A percentile compares a stretch with the other conserved stretches of the same genome.
Conservation (phyloP, 1,140 invertebrate genomes). For the Panagrolaimus sp. region DNA sequence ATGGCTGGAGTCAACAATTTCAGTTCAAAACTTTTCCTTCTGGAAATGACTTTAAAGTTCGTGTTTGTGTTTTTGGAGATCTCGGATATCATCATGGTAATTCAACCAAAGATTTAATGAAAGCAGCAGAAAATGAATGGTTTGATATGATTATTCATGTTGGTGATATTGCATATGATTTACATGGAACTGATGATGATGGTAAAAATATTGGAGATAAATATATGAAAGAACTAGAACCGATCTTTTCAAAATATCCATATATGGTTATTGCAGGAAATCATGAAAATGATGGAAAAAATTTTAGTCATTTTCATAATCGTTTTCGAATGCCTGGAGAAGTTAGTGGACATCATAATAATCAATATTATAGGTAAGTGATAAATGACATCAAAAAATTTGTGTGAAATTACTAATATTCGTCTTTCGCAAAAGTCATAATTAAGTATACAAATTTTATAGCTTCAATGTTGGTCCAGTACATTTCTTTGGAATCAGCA, state of each 20-base stretch:
- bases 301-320: constrained; percentile 51
- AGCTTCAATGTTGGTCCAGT: constrained; percentile 75
- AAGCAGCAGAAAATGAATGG: constrained; percentile 24
- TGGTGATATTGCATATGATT: constrained; percentile 59
- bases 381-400: no score
- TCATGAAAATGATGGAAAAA: constrained; percentile 57
- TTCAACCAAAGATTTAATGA: constrained; percentile 24
- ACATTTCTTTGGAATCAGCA: constrained; percentile 82
- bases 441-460: constrained; percentile 36
- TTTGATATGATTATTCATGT: constrained; percentile 26
- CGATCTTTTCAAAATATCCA: constrained; percentile 56
- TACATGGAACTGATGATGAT: constrained; percentile 48
- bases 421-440: not conserved
- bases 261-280: constrained; percentile 61
- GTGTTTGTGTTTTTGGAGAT: constrained; percentile 43
- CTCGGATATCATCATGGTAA: constrained; percentile 35
- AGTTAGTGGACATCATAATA: constrained; percentile 38
- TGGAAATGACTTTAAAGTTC: constrained; percentile 16
- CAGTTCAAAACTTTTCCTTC: constrained; percentile 30
- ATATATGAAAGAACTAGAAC: constrained; percentile 58
- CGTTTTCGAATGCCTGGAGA: constrained; percentile 58
- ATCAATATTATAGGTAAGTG: constrained; percentile 60
- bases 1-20: constrained; percentile 23
- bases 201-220: constrained; percentile 52
- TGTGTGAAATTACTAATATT: not conserved